Conservation (phyloP, 37 sponge, comb jelly and placozoan species). For the Cladorhizidae sp. region DNA sequence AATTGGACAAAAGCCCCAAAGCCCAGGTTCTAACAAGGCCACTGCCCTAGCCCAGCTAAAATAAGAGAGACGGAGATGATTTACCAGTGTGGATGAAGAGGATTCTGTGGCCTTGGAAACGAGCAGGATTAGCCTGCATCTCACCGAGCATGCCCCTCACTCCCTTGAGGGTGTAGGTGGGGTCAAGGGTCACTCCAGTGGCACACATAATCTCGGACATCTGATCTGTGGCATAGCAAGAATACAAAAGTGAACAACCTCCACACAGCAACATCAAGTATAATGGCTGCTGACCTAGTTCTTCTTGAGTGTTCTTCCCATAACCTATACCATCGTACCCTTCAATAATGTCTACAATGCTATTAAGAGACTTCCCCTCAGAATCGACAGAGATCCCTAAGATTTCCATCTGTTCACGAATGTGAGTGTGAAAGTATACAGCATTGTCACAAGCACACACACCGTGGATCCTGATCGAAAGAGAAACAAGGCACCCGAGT, state of each 20-base stretch:
- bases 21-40: too few species aligned
- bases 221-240: slow-evolving; percentile 3
- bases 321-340: slow-evolving; percentile 87
- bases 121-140: slow-evolving; percentile 55
- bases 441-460: slow-evolving; percentile 76
- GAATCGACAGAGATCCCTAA: slow-evolving; percentile 20
- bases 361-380: slow-evolving; percentile 13
- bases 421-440: slow-evolving; percentile 68
- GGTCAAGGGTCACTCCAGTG: slow-evolving; percentile 83
- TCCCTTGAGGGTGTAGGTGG: slow-evolving; percentile 82
- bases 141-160: slow-evolving; percentile 85
- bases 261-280: not conserved
- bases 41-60: too few species aligned
- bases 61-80: too few species aligned
- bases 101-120: slow-evolving; percentile 73
- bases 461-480: slow-evolving; percentile 74
- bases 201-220: slow-evolving; percentile 35
- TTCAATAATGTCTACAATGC: slow-evolving; percentile 77
- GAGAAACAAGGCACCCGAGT: too few species aligned
- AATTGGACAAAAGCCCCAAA: too few species aligned
- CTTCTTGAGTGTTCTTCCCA: slow-evolving; percentile 78
- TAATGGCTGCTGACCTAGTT: slow-evolving; percentile 33
- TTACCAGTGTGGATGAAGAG: slow-evolving; percentile 92
- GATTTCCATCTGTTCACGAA: slow-evolving; percentile 50
- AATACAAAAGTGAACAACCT: not conserved